Percentiles rank a stretch among this genome's conserved stretches.
phyloP scores from a whole-genome alignment of 2,888 invertebrate genomes.

The Ichneumoninae sp. region DNA sequence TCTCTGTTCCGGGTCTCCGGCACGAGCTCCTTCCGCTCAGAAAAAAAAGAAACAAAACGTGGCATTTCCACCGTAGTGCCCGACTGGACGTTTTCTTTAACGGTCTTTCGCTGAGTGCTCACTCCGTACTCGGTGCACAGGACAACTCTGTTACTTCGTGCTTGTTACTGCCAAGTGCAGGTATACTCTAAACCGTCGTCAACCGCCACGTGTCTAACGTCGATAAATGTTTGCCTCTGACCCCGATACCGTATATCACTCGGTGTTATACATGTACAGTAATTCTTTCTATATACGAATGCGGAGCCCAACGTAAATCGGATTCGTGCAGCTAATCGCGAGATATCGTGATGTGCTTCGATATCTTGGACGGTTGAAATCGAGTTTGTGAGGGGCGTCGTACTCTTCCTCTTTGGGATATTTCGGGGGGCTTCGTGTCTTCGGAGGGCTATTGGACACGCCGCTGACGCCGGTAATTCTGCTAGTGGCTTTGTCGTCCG shows the following conservation, averaged over 20 bases:
- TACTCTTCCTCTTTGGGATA: not conserved
- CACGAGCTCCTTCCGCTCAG: not conserved
- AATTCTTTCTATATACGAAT: too few species aligned
- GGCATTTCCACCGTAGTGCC: constrained; percentile 1
- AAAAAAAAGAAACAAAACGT: not conserved
- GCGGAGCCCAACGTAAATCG: too few species aligned
- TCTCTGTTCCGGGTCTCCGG: not conserved
- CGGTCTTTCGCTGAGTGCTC: constrained; percentile 4
- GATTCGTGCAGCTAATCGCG: too few species aligned
- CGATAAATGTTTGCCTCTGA: constrained; percentile 8
- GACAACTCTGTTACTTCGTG: constrained; percentile 9
- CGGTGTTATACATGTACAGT: not conserved
- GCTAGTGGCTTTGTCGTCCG: too few species aligned
- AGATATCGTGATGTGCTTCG: not conserved
- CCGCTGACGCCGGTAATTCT: too few species aligned
- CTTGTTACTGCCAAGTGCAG: not conserved
- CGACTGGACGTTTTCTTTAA: constrained; percentile 12
- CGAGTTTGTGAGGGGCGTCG: too few species aligned
- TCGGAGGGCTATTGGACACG: too few species aligned
- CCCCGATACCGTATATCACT: not conserved
- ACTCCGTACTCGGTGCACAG: not conserved
- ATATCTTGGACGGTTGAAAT: not conserved
- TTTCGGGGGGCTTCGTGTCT: too few species aligned
- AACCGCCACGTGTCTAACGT: constrained; percentile 6
- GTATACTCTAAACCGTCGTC: not conserved